These are phyloP conservation scores for Phania funesta DNA, from an alignment of 2,888 invertebrate species.

Conservation along the genomic window DNA sequence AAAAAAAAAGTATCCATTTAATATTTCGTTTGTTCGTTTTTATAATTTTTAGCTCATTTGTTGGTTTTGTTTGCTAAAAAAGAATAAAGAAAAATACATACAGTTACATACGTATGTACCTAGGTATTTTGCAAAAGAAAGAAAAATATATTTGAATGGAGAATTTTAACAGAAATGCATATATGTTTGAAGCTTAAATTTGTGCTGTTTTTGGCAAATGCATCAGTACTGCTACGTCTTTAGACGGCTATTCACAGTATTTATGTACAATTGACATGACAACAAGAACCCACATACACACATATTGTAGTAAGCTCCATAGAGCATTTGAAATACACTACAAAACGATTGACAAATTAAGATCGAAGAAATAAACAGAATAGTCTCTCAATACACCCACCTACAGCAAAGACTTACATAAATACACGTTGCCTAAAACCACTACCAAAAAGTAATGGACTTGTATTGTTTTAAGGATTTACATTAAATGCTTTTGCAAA, in stretches of 20 bases:
- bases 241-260: slow-evolving; percentile 55
- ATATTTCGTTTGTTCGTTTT: slow-evolving; percentile 49
- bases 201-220: slow-evolving; percentile 47
- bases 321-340: slow-evolving; percentile 42
- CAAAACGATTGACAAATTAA: slow-evolving; percentile 67
- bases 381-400: slow-evolving; percentile 50
- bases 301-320: slow-evolving; percentile 20
- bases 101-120: no score
- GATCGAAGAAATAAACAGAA: slow-evolving; percentile 41
- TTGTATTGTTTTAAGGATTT: slow-evolving; percentile 68
- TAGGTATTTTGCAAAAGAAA: slow-evolving; percentile 33
- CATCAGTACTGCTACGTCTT: slow-evolving; percentile 60
- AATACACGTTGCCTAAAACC: slow-evolving; percentile 10
- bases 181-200: slow-evolving; percentile 54
- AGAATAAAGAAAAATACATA: slow-evolving; percentile 5
- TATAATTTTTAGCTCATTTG: slow-evolving; percentile 58
- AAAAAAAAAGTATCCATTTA: slow-evolving; percentile 27
- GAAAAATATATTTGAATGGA: slow-evolving; percentile 36
- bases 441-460: slow-evolving; percentile 55
- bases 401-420: not conserved
- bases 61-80: slow-evolving; percentile 55
- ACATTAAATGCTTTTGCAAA: slow-evolving; percentile 66
- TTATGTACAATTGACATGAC: slow-evolving; percentile 61
- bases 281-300: slow-evolving; percentile 29
- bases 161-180: slow-evolving; percentile 33